Conservation (phyloP, 2,797 vertebrate genomes). For the Momotus momota region DNA sequence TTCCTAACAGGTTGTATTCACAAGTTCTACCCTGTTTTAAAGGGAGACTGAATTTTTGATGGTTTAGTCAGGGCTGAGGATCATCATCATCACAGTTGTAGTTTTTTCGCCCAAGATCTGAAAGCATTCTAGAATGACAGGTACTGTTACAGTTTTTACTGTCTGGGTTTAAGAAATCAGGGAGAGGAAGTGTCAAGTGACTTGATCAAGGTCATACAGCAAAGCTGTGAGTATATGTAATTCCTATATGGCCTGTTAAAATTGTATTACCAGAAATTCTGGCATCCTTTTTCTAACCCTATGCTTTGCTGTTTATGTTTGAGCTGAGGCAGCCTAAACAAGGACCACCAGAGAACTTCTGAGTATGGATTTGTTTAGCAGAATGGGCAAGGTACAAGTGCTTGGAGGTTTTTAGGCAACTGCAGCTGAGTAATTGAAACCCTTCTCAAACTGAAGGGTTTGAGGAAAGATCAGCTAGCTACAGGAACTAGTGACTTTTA, state of each 20-base stretch:
- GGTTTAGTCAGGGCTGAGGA: neutral
- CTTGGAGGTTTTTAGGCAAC: conserved; percentile 13
- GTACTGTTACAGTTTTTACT: neutral
- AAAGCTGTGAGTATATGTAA: neutral
- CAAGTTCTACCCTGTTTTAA: neutral
- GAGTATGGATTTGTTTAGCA: neutral
- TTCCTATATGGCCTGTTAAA: neutral
- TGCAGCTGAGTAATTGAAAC: conserved; percentile 34
- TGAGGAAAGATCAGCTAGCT: neutral
- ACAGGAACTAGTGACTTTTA: neutral
- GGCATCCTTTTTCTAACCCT: neutral
- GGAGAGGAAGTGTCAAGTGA: neutral
- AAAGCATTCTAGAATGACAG: neutral
- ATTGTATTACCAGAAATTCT: neutral
- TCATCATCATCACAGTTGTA: neutral
- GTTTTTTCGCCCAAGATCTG: neutral
- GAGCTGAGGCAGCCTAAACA: conserved; percentile 18
- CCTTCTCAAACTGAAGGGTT: neutral
- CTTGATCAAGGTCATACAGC: neutral
- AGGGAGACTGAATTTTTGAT: neutral
- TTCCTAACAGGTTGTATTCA: neutral
- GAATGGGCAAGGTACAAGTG: neutral
- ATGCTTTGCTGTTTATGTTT: neutral
- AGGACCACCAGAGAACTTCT: neutral
- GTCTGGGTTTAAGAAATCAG: neutral